Evolutionary conservation across 2,113 vertebrate species (phyloP).

Genomic region (Odocoileus hemionus): DNA sequence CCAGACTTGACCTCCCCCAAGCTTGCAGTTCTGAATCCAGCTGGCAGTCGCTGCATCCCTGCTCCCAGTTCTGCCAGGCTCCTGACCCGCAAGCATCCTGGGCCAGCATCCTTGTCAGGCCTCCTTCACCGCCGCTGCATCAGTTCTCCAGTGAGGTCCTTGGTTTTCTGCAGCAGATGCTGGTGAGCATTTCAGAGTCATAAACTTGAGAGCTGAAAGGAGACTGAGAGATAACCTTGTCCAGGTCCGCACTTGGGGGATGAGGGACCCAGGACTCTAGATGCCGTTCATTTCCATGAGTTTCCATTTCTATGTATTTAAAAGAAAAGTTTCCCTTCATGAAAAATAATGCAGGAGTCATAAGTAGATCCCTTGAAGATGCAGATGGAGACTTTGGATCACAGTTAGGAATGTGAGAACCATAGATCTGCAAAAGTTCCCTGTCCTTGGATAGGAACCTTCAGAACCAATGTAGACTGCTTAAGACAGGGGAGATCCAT

Average conservation of each 20-base stretch:
- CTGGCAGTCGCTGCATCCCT: not conserved
- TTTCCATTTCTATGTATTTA: too few species aligned
- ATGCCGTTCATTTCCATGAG: fast-evolving
- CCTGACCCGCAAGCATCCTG: not conserved
- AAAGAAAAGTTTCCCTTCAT: not conserved
- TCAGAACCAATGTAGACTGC: not conserved
- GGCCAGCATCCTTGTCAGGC: not conserved
- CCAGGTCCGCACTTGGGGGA: fast-evolving
- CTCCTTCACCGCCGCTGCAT: fast-evolving
- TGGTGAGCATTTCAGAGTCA: not conserved
- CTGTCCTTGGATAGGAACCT: not conserved
- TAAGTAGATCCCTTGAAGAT: not conserved
- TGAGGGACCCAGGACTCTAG: too few species aligned
- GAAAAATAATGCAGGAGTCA: not conserved
- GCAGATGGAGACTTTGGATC: not conserved
- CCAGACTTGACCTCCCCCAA: fast-evolving
- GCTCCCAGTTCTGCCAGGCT: too few species aligned
- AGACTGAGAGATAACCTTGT: not conserved
- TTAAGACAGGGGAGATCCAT: fast-evolving
- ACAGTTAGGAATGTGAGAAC: not conserved
- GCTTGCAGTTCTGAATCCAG: not conserved
- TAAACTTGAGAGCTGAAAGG: not conserved
- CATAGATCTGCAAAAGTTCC: fast-evolving
- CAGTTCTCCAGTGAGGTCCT: not conserved
- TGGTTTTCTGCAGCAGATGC: not conserved